Percentiles rank a stretch among this genome's conserved stretches.
phyloP scores from a whole-genome alignment of 2,888 invertebrate species.

The Gymnosoma rotundatum region DNA sequence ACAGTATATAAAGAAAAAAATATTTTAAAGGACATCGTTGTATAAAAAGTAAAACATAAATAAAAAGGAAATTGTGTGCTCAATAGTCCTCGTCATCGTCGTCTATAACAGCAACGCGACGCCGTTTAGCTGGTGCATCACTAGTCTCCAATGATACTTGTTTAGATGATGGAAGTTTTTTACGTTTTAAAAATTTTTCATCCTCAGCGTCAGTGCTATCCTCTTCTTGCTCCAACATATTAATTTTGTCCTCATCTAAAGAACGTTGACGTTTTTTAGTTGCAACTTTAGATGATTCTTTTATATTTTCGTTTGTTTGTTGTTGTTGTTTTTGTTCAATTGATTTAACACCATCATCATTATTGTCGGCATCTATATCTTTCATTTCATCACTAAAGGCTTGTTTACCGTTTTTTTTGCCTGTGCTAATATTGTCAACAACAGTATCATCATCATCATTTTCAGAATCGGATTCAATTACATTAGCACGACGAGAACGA shows the following conservation, averaged over 20 bases:
- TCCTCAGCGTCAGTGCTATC: constrained; percentile 75
- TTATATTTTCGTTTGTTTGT: constrained; percentile 39
- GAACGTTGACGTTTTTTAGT: constrained; percentile 71
- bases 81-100: constrained; percentile 78
- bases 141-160: constrained; percentile 43
- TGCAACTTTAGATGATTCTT: constrained; percentile 54
- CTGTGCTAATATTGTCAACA: constrained; percentile 65
- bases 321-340: constrained; percentile 48
- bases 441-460: constrained; percentile 68
- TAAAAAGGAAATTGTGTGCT: constrained; percentile 37
- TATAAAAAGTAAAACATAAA: constrained; percentile 34
- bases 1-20: no score
- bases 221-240: constrained; percentile 11
- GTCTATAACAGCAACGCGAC: constrained; percentile 80
- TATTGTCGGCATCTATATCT: neutral
- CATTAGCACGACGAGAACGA: constrained; percentile 79
- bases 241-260: constrained; percentile 54
- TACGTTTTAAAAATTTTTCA: constrained; percentile 77
- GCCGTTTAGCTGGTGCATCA: constrained; percentile 78
- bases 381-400: constrained; percentile 48
- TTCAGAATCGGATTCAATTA: constrained; percentile 82
- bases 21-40: constrained; percentile 56
- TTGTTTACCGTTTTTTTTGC: constrained; percentile 54
- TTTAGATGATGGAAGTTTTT: constrained; percentile 73
- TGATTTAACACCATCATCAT: constrained; percentile 46